These are phyloP conservation scores for fruit fly (Drosophila melanogaster) DNA, from an alignment of 1,140 invertebrate species.

Conservation along the genomic window DNA sequence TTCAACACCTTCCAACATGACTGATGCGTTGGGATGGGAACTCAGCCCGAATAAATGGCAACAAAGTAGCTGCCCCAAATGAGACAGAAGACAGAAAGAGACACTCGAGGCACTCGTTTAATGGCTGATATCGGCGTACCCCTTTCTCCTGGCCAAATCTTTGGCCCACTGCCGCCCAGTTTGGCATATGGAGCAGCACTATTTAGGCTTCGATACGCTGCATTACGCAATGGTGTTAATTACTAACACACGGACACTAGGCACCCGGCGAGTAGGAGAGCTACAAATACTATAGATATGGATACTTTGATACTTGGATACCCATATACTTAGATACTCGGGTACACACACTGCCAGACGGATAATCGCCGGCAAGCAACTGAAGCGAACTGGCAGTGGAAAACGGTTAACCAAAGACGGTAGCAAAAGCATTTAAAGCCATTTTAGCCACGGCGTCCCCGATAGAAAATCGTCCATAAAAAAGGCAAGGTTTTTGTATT, in stretches of 20 bases:
- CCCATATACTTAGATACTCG: not conserved
- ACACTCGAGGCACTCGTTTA: slow-evolving; percentile 8
- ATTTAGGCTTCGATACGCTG: slow-evolving; percentile 84
- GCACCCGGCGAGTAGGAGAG: slow-evolving; percentile 21
- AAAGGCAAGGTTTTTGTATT: not conserved
- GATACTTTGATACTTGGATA: slow-evolving; percentile 15
- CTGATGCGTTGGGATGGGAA: not conserved
- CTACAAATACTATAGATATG: slow-evolving; percentile 4
- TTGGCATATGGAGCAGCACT: slow-evolving; percentile 82
- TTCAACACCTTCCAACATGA: slow-evolving; percentile 64
- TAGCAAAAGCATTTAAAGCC: slow-evolving; percentile 44
- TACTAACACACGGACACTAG: slow-evolving; percentile 67
- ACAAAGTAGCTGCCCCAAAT: slow-evolving; percentile 52
- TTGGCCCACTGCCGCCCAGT: slow-evolving; percentile 23
- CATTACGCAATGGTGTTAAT: slow-evolving; percentile 84
- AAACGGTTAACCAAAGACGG: slow-evolving; percentile 67
- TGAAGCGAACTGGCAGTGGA: slow-evolving; percentile 46
- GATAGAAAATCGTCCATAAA: slow-evolving; percentile 48
- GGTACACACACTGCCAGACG: slow-evolving; percentile 13
- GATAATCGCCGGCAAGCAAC: slow-evolving; percentile 72
- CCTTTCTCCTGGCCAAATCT: slow-evolving; percentile 41
- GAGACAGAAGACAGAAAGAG: slow-evolving; percentile 2
- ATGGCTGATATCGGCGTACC: slow-evolving; percentile 49
- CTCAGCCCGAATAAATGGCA: slow-evolving; percentile 42
- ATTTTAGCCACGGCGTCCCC: slow-evolving; percentile 31